Percentiles rank a stretch among this genome's conserved stretches.
phyloP scores from a whole-genome alignment of 2,888 invertebrate species.

The Acleris literana region DNA sequence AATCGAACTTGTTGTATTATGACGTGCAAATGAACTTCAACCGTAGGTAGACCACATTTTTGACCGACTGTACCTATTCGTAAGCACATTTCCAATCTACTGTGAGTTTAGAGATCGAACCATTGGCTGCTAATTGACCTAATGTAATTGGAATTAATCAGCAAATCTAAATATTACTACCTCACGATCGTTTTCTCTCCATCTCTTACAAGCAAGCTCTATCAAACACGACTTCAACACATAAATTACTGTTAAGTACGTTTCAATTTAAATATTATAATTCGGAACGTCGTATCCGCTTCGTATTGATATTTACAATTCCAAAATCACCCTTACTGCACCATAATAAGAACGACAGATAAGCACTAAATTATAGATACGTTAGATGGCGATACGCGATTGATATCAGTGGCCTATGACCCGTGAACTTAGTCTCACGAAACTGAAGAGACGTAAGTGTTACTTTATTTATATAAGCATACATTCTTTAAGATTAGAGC shows the following conservation, averaged over 20 bases:
- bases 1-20: too few relatives aligned
- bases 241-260: background rate
- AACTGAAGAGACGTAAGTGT: conserved; percentile 12
- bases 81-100: too few relatives aligned
- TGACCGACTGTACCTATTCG: too few relatives aligned
- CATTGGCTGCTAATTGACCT: too few relatives aligned
- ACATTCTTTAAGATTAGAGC: background rate
- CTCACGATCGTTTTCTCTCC: too few relatives aligned
- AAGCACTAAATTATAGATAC: conserved; percentile 22
- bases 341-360: conserved; percentile 12
- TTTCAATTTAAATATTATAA: conserved; percentile 19
- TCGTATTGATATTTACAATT: conserved; percentile 11
- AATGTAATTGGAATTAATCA: too few relatives aligned
- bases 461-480: background rate
- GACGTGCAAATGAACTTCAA: too few relatives aligned
- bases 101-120: too few relatives aligned
- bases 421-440: conserved; percentile 6
- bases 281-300: conserved; percentile 24
- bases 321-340: conserved; percentile 14
- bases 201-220: too few relatives aligned
- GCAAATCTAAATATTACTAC: too few relatives aligned
- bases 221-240: background rate
- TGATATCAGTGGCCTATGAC: conserved; percentile 27
- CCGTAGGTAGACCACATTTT: too few relatives aligned
- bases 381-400: conserved; percentile 32